Evolutionary conservation across 2,797 vertebrate genomes (phyloP), one percentile per base, ranked within the genome.

Genomic region (Hippopotamyrus pictus): DNA sequence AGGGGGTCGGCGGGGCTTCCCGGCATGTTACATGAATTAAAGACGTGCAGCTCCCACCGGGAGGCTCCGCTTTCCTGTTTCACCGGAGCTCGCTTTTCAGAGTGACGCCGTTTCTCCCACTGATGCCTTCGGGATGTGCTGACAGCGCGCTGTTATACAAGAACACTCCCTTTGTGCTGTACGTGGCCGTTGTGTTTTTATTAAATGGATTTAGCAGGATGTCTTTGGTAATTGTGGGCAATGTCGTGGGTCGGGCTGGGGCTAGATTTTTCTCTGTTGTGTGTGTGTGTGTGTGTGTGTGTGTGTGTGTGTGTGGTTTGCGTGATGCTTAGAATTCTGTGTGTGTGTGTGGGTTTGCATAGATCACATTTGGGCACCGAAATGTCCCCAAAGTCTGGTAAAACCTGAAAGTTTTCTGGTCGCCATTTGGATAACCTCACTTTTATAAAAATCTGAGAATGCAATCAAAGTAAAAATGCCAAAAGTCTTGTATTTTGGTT

Each of bases 111-210:
- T 44, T 59, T 85, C 85, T 89, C 25, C 90, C 86, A 7, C 29
- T 91, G 92, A 90, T 85, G 88, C 90, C 91, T 92, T 92, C 9
- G 59, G 91, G 89, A 84, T 59, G 92, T 92, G 90, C 91, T 88
- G 90, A 89, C 57, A 33, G 41, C 2, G 25, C 59, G 51, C 65
- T 48, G 53, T 89, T 73, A n/a, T 86, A 76, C 29, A 57, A 86
- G 51, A 14, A 33, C 33, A 88, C 82, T 73, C 17, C 65, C 65
- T 85, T 5, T 51, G 46, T 29, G 41, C 22, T 85, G 14, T 79
- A n/a, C 5, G 37, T 79, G 33, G 17, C 19, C 51, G 46, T 51
- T 9, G 82, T 50, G 22, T 48, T 51, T 50, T 17, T 85, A 17
- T 51, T 85, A 29, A 51, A 46, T 51, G 17, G 82, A 85, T 22